Conservation (phyloP, 2,113 vertebrate genomes). For the Gnathochromis pfefferi region DNA sequence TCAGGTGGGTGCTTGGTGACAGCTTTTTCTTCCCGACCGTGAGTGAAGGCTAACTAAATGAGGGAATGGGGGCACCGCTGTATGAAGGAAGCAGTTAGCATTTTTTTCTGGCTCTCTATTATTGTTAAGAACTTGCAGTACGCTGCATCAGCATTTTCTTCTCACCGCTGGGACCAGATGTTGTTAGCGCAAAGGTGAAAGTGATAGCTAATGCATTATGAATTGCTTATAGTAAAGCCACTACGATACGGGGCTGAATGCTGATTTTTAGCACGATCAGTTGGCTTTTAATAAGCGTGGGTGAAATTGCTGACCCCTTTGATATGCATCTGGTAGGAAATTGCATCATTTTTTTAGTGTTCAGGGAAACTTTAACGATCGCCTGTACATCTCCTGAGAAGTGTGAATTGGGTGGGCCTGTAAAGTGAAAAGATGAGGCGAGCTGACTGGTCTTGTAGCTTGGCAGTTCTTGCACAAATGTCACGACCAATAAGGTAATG, state of each 20-base stretch:
- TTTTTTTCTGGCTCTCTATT: conserved; percentile 38
- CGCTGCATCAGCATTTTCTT: conserved; percentile 45
- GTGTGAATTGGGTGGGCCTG: conserved; percentile 15
- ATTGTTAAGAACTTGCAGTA: conserved; percentile 39
- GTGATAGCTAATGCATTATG: conserved; percentile 61
- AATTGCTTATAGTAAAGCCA: conserved; percentile 54
- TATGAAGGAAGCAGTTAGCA: conserved; percentile 42
- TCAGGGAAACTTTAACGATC: conserved; percentile 35
- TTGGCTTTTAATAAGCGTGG: conserved; percentile 17
- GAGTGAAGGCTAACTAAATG: conserved; percentile 45
- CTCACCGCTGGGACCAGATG: conserved; percentile 50
- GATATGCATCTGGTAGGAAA: conserved; percentile 22
- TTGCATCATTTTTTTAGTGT: conserved; percentile 43
- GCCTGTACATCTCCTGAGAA: conserved; percentile 28
- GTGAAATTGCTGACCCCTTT: conserved; percentile 37
- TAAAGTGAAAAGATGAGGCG: conserved; percentile 28
- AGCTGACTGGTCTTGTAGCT: conserved; percentile 6
- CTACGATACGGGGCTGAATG: neutral
- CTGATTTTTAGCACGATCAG: conserved; percentile 36
- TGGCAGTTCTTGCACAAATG: conserved; percentile 37
- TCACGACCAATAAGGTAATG: conserved; percentile 52
- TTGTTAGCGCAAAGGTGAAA: conserved; percentile 49
- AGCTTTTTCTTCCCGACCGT: conserved; percentile 38
- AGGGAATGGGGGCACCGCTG: neutral
- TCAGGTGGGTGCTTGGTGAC: conserved; percentile 23